A percentile compares a stretch with the other conserved stretches of the same genome.
phyloP scores from a whole-genome alignment of 2,113 vertebrate genomes.

The Paramormyrops kingsleyae region DNA sequence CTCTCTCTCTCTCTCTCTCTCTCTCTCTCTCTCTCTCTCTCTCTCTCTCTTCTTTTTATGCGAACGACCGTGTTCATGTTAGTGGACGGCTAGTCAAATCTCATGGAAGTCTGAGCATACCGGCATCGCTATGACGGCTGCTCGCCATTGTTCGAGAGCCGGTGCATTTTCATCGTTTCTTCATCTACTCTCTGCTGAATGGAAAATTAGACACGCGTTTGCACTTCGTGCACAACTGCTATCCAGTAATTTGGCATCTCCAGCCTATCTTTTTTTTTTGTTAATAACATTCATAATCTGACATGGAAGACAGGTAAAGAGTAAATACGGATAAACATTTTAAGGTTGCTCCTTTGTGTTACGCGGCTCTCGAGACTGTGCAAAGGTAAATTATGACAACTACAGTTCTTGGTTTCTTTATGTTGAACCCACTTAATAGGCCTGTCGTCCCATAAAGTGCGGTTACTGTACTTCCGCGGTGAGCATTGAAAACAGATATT shows the following conservation, averaged over 20 bases:
- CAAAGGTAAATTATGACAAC: not conserved
- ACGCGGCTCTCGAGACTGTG: not conserved
- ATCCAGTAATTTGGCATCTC: not conserved
- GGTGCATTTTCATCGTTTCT: not conserved
- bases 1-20: not conserved
- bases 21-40: not conserved
- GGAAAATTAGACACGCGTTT: not conserved
- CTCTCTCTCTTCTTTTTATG: not conserved
- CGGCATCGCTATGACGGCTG: too few species aligned
- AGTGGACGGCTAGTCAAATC: not conserved
- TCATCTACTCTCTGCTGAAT: not conserved
- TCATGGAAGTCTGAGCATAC: not conserved
- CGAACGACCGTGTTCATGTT: not conserved
- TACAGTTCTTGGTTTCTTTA: not conserved
- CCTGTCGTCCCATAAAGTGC: not conserved
- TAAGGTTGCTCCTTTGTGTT: not conserved
- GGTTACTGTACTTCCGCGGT: not conserved
- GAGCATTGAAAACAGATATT: not conserved
- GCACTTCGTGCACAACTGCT: not conserved
- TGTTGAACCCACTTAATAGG: not conserved
- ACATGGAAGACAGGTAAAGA: not conserved
- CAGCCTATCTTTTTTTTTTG: not conserved
- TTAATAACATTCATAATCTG: not conserved
- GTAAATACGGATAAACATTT: not conserved
- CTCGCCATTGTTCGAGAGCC: not conserved